Conservation (phyloP, 1,140 invertebrate species). For the Phenacoccus solenopsis region DNA sequence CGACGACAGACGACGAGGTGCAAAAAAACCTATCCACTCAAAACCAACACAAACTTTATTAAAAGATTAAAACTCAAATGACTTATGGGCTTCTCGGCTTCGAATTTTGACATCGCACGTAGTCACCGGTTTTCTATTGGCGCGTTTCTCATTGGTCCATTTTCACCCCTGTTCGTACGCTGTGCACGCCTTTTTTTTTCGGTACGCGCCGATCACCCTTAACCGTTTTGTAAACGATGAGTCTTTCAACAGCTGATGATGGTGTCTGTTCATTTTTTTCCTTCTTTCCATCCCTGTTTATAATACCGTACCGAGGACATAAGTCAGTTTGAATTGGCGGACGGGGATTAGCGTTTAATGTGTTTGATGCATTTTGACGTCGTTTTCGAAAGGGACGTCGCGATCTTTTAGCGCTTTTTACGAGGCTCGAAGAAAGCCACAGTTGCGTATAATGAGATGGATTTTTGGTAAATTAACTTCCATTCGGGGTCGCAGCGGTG, state of each 20-base stretch:
- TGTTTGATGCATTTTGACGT: background rate
- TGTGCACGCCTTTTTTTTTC: background rate
- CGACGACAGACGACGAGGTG: background rate
- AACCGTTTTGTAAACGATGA: conserved; percentile 1
- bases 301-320: background rate
- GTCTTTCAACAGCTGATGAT: conserved; percentile 15
- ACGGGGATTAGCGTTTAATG: background rate
- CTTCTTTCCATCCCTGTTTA: background rate
- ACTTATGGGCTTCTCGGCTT: conserved; percentile 13
- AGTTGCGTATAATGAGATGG: too few species aligned
- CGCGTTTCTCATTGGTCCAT: background rate
- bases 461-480: too few species aligned
- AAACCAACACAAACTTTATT: too few species aligned
- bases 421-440: too few species aligned
- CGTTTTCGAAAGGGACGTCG: too few species aligned
- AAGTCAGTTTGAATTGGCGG: background rate
- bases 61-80: conserved; percentile 11
- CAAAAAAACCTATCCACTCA: too few species aligned
- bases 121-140: conserved; percentile 8
- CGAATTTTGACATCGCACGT: conserved; percentile 11
- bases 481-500: too few species aligned
- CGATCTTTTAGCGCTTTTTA: too few species aligned
- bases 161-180: background rate
- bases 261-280: background rate
- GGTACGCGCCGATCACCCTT: background rate